These are phyloP conservation scores for Drosophila subpulchrella DNA, from an alignment of 1,140 invertebrate genomes.

Conservation along the genomic window DNA sequence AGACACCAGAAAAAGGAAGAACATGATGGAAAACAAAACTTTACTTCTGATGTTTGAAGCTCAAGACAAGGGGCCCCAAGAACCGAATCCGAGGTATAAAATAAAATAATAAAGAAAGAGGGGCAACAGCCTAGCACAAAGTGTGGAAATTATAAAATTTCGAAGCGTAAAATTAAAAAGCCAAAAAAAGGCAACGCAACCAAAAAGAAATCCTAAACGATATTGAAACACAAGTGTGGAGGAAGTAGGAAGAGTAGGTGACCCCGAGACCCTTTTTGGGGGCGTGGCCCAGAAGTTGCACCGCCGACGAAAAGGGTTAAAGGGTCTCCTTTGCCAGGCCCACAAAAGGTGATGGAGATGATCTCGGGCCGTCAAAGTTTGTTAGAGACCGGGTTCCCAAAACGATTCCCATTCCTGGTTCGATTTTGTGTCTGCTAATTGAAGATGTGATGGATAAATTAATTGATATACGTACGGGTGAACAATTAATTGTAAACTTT, in stretches of 20 bases:
- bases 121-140: slow-evolving; percentile 35
- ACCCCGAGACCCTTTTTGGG: slow-evolving; percentile 46
- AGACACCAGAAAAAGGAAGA: slow-evolving; percentile 9
- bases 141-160: slow-evolving; percentile 72
- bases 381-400: slow-evolving; percentile 8
- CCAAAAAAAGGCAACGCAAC: slow-evolving; percentile 35
- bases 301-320: slow-evolving; percentile 46
- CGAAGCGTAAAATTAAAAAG: slow-evolving; percentile 78
- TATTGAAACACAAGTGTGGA: slow-evolving; percentile 47
- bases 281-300: slow-evolving; percentile 66
- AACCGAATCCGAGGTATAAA: slow-evolving; percentile 6
- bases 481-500: slow-evolving; percentile 31
- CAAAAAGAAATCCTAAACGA: slow-evolving; percentile 30
- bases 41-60: slow-evolving; percentile 62
- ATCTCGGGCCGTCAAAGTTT: slow-evolving; percentile 17
- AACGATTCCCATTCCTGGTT: slow-evolving; percentile 5
- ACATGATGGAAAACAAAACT: slow-evolving; percentile 40
- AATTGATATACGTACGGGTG: slow-evolving; percentile 33
- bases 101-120: slow-evolving; percentile 23
- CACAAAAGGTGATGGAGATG: slow-evolving; percentile 19
- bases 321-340: slow-evolving; percentile 11
- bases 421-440: slow-evolving; percentile 27
- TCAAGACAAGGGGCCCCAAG: slow-evolving; percentile 42
- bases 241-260: slow-evolving; percentile 33
- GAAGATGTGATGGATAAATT: slow-evolving; percentile 54